Percentiles rank a stretch among this genome's conserved stretches.
Evolutionary conservation across 2,888 invertebrate genomes (phyloP).

Genomic region (Mimachlamys varia): DNA sequence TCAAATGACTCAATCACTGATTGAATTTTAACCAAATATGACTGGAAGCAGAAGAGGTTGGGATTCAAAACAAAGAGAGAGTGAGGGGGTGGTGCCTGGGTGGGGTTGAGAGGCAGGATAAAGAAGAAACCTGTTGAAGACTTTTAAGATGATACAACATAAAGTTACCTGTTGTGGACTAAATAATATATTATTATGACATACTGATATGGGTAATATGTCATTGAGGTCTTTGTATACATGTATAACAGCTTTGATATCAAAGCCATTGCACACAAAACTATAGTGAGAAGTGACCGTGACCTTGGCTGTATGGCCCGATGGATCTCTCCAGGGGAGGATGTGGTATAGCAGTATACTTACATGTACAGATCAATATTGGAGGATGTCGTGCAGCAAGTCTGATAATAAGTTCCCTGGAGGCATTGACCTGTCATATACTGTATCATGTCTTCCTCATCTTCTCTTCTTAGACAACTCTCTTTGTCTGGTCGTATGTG

Average conservation of each 20-base stretch:
- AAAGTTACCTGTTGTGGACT: neutral
- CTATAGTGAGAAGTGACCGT: too few species aligned
- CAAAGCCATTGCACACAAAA: too few species aligned
- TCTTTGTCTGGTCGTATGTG: neutral
- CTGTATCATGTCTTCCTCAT: neutral
- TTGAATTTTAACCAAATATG: too few species aligned
- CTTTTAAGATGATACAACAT: neutral
- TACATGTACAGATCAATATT: neutral
- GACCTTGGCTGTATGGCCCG: too few species aligned
- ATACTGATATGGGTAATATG: too few species aligned
- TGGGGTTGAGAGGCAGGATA: too few species aligned
- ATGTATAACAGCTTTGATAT: too few species aligned
- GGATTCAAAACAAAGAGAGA: too few species aligned
- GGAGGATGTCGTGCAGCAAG: neutral
- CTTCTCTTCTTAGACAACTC: neutral
- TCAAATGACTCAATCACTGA: too few species aligned
- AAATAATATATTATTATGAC: neutral
- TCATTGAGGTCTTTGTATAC: too few species aligned
- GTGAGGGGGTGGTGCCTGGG: too few species aligned
- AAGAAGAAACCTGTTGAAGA: neutral
- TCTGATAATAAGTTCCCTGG: neutral
- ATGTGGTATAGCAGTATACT: neutral
- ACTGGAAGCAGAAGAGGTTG: too few species aligned
- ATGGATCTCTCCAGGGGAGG: neutral
- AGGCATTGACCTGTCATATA: neutral